Evolutionary conservation across 2,888 invertebrate species (phyloP), one percentile per base, ranked within the genome.

Genomic region (Philonicus albiceps): DNA sequence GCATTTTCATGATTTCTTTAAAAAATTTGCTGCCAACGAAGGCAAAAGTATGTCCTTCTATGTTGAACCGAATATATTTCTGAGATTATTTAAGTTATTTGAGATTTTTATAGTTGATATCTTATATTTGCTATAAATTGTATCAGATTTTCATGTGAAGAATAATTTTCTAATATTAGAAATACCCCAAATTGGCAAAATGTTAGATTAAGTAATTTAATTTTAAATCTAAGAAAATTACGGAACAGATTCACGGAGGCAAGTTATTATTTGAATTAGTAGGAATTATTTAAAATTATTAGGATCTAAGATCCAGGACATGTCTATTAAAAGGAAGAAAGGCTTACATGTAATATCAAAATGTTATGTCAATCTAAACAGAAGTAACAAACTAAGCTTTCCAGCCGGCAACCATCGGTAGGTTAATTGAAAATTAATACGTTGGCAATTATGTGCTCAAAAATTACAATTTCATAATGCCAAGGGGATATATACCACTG

Each of bases 361-460:
- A 55, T 13, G 40, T 43, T 3, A 43, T 16, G 31, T 81, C 34
- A 81, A 37, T 22, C 81, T 3, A 49, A 34, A 49, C 43, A 27
- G 53, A 30, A 8, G 19, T n/a, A 53, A 53, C 1, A 49, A 49
- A 80, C 31, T 16, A 37, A 37, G 5, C 5, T 5, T 1, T 34
- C 16, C 13, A 27, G 8, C 83, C 0, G 8, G 13, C 74, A 53
- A 22, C n/a, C 19, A 43, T 74, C 49, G 80, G 64, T 3, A 37
- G 31, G 73, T 72, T 86, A 86, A 86, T 86, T 81, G 86, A 81
- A 86, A 86, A 83, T 74, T 86, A 80, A 86, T 86, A 53, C 74
- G 73, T 72, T 53, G 30, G 43, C 75, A 86, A 86, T 53, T 83
- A 86, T 49, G 37, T 83, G 37, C 74, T 86, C 85, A 75, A 85